These are phyloP conservation scores for Akabosia matsudoensis DNA, from an alignment of 1,140 invertebrate species.

Conservation along the genomic window DNA sequence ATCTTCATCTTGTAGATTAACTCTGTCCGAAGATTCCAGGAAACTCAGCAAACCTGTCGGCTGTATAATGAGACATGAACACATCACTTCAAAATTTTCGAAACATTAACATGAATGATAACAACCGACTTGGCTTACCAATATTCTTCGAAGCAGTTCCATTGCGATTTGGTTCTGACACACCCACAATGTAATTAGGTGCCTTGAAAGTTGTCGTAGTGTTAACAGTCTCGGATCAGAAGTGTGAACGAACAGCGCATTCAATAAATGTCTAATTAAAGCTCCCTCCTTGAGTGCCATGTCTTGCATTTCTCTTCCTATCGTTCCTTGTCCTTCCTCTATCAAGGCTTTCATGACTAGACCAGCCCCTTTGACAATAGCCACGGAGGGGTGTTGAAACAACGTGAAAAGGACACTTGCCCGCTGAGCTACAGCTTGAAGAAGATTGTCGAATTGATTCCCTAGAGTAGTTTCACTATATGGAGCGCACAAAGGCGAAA, in stretches of 20 bases:
- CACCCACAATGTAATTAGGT: slow-evolving; percentile 96
- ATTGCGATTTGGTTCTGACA: slow-evolving; percentile 89
- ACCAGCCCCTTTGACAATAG: slow-evolving; percentile 96
- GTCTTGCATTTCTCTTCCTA: slow-evolving; percentile 91
- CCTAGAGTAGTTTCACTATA: slow-evolving; percentile 99
- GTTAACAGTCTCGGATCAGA: slow-evolving; percentile 71
- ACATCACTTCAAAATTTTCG: background rate
- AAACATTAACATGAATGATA: background rate
- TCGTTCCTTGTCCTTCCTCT: slow-evolving; percentile 88
- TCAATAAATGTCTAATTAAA: slow-evolving; percentile 84
- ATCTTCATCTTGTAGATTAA: slow-evolving; percentile 73
- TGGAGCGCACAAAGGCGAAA: slow-evolving; percentile 95
- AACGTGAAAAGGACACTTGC: slow-evolving; percentile 88
- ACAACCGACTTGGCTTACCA: slow-evolving; percentile 61
- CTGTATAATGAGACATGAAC: slow-evolving; percentile 53
- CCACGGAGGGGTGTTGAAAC: slow-evolving; percentile 93
- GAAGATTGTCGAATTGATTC: slow-evolving; percentile 89
- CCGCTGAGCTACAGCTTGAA: slow-evolving; percentile 80
- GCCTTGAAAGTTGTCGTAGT: slow-evolving; percentile 87
- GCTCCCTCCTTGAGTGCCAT: slow-evolving; percentile 96
- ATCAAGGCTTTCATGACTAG: slow-evolving; percentile 95
- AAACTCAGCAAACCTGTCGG: slow-evolving; percentile 84
- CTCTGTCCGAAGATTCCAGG: slow-evolving; percentile 80
- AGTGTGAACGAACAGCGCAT: slow-evolving; percentile 83
- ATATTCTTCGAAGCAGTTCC: slow-evolving; percentile 79